Evolutionary conservation across 2,797 vertebrate species (phyloP), one percentile per base, ranked within the genome.

Genomic region (Clarias pachynema): DNA sequence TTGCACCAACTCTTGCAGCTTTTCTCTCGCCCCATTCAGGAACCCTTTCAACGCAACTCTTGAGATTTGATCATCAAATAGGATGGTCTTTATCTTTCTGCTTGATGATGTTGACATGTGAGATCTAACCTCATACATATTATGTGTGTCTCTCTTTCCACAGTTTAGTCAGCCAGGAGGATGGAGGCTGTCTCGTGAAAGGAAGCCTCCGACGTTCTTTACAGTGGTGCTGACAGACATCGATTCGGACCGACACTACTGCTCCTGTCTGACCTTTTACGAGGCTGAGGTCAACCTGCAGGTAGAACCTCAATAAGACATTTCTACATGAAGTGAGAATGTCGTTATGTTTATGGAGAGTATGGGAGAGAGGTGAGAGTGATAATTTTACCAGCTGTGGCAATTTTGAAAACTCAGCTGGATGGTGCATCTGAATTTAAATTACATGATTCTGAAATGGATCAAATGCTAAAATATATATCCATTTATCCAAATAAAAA

Each of bases 101-200:
- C 22, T 57, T 60, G 44, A 16, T 31, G 22, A 66, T 66, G 49
- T 40, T 40, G 49, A 53, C 49, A 49, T 73, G 18, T 49, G 73
- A 62, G 49, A 57, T 78, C 22, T 62, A 63, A 80, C 7, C n/a
- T 26, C n/a, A 3, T 62, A 14, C n/a, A 65, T 2, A 2, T 53
- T 26, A 20, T 26, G 8, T 44, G 16, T 53, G 18, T 53, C 14
- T 72, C 3, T 88, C 75, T 91, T 34, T 86, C 91, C 91, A 66
- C 92, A 99, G 98, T 99, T 99, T 92, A 99, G 98, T 94, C 98
- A 99, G 92, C 98, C 98, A 81, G 96, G 96, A 86, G 98, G 98
- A 91, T 99, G 98, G 98, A 97, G 96, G 90, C 91, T 98, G 72
- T 98, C 97, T 3, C 96, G 95, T 77, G 97, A 99, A 79, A 95